Conservation (phyloP, 2,113 vertebrate species). For the Empidonax traillii region DNA sequence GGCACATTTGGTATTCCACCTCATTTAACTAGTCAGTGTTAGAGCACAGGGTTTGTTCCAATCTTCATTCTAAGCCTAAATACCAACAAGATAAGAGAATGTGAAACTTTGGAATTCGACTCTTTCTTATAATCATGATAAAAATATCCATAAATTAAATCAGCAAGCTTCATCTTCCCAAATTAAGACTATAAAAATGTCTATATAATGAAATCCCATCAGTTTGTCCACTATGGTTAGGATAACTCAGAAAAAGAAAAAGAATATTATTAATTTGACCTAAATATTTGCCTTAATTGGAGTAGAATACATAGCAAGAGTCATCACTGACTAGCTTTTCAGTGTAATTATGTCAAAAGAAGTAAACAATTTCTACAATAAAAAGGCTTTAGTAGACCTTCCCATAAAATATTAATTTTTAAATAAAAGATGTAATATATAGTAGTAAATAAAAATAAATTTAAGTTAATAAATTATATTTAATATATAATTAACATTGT, state of each 20-base stretch:
- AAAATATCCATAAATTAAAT: not conserved
- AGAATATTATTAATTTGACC: not conserved
- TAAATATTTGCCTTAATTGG: not conserved
- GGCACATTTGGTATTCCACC: not conserved
- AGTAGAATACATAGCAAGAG: not conserved
- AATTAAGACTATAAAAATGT: not conserved
- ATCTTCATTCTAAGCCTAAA: not conserved
- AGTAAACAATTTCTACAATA: not conserved
- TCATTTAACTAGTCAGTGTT: not conserved
- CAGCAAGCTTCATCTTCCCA: not conserved
- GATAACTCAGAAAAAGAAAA: not conserved
- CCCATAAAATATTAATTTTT: not conserved
- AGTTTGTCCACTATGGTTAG: rapidly evolving
- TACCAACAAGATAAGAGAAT: not conserved
- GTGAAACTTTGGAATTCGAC: not conserved
- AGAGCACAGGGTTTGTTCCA: not conserved
- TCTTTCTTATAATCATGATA: not conserved
- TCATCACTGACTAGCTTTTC: not conserved
- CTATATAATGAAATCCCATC: not conserved
- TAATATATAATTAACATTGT: no score
- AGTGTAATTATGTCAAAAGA: not conserved
- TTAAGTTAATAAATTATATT: not conserved
- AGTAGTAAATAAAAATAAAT: not conserved
- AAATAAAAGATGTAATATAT: not conserved
- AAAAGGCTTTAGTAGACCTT: not conserved